Conservation (phyloP, 2,888 invertebrate genomes). For the Suillia variegata region DNA sequence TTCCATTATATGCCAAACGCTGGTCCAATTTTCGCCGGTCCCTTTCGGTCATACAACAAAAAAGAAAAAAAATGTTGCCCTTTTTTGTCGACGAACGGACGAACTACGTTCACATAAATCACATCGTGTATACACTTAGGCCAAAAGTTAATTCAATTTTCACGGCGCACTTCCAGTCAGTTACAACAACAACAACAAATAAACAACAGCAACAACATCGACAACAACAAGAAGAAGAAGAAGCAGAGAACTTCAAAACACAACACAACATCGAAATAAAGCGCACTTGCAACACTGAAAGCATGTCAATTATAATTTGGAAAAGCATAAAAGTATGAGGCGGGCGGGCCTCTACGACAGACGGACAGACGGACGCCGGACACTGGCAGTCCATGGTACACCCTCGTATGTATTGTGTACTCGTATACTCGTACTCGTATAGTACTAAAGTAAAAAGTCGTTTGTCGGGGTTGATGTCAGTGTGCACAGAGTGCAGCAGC, state of each 20-base stretch:
- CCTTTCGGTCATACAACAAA: no score
- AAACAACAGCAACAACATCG: background rate
- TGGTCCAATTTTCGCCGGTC: no score
- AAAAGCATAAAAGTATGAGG: conserved; percentile 2
- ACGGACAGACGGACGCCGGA: no score
- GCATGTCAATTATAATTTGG: conserved; percentile 35
- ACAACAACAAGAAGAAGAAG: background rate
- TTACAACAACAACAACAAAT: background rate
- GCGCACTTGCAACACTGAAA: conserved; percentile 25
- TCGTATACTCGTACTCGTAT: background rate
- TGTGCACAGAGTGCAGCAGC: background rate
- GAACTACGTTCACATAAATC: background rate
- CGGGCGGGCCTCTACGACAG: background rate
- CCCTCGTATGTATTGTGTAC: no score
- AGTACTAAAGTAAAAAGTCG: background rate
- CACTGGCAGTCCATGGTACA: no score
- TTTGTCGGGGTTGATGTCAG: background rate
- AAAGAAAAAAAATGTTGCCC: no score
- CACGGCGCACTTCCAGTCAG: conserved; percentile 23
- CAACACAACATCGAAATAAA: background rate
- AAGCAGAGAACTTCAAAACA: background rate
- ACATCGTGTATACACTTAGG: conserved; percentile 20
- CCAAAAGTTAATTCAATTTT: conserved; percentile 35
- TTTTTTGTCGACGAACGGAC: no score
- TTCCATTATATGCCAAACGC: no score